Evolutionary conservation across 2,113 vertebrate genomes (phyloP).

Genomic region (Aramus guarauna): DNA sequence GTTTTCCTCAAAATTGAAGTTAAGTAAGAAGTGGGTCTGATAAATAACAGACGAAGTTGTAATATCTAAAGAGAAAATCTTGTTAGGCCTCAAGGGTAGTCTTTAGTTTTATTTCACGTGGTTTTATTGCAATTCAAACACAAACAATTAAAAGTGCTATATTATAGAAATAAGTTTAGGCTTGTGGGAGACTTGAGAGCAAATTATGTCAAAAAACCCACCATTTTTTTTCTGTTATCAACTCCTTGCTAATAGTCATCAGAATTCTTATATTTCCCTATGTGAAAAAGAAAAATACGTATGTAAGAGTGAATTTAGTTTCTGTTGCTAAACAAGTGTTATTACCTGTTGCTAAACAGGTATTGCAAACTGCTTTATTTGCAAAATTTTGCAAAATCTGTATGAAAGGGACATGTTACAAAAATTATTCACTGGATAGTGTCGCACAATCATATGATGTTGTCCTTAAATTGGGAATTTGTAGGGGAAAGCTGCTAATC

Average conservation of each 20-base stretch:
- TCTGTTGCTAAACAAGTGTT: neutral
- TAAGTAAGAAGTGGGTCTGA: neutral
- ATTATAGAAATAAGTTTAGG: neutral
- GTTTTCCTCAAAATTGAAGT: neutral
- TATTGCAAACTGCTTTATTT: neutral
- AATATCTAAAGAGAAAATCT: neutral
- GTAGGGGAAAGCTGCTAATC: neutral
- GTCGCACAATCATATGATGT: neutral
- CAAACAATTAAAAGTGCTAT: neutral
- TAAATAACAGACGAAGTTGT: neutral
- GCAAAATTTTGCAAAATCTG: neutral
- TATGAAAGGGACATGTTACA: neutral
- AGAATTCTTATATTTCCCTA: neutral
- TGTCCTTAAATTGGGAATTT: neutral
- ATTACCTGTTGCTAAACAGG: too few relatives aligned
- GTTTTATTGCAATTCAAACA: neutral
- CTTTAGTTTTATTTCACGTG: neutral
- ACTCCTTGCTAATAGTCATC: neutral
- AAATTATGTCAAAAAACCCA: accelerated
- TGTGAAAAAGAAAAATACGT: neutral
- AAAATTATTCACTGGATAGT: neutral
- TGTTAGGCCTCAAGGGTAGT: neutral
- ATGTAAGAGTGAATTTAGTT: neutral
- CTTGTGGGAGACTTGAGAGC: neutral
- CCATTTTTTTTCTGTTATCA: neutral